Evolutionary conservation across 2,797 vertebrate genomes (phyloP).

Genomic region (Siniperca obscura): DNA sequence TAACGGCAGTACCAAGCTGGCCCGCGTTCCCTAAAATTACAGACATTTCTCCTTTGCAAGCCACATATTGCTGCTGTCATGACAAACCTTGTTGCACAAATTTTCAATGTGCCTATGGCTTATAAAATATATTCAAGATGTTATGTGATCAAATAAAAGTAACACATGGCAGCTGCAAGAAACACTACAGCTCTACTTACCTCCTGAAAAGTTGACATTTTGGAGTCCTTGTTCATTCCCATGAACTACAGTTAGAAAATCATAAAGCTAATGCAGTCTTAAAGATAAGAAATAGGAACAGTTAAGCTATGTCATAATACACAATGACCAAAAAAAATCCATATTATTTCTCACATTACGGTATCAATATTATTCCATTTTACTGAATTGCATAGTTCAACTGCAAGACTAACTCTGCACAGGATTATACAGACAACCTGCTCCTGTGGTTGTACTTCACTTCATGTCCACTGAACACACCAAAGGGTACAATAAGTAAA

Average conservation of each 20-base stretch:
- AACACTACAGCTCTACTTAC: neutral
- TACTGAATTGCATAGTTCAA: neutral
- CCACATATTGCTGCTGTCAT: slow-evolving; percentile 29
- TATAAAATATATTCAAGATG: slow-evolving; percentile 18
- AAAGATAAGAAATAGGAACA: slow-evolving; percentile 6
- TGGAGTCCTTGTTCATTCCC: slow-evolving; percentile 7
- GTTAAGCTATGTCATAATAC: neutral
- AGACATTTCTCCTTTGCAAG: slow-evolving; percentile 37
- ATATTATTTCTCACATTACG: neutral
- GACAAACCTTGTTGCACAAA: slow-evolving; percentile 11
- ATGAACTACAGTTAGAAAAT: neutral
- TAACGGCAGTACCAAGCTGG: slow-evolving; percentile 42
- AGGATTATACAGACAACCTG: neutral
- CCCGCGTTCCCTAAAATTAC: slow-evolving; percentile 27
- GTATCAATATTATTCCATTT: neutral
- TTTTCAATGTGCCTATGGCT: neutral
- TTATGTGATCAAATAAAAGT: neutral
- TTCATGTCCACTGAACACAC: slow-evolving; percentile 15
- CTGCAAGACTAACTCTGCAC: neutral
- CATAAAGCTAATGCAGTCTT: slow-evolving; percentile 9
- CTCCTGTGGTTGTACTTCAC: neutral
- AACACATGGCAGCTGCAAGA: neutral
- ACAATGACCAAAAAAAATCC: neutral
- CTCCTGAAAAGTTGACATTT: neutral
- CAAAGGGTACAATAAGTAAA: neutral